Conservation (phyloP, 2,797 vertebrate species). For the Dendrocincla tyrannina region DNA sequence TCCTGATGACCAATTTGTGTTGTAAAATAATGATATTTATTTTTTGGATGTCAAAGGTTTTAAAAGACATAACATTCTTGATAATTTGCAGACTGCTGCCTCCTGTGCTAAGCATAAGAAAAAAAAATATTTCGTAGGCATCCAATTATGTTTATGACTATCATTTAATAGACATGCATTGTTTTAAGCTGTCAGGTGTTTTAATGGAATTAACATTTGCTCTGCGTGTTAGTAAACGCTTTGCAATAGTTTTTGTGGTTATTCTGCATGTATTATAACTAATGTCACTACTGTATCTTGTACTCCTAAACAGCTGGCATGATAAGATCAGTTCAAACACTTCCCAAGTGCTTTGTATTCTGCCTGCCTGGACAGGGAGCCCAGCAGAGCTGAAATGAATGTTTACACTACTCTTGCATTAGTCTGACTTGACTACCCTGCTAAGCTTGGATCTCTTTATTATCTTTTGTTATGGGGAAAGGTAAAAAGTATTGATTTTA, state of each 20-base stretch:
- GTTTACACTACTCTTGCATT: neutral
- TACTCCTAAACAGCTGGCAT: neutral
- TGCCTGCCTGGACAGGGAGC: neutral
- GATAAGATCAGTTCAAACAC: neutral
- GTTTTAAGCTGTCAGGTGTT: neutral
- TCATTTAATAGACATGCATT: neutral
- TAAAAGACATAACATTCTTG: neutral
- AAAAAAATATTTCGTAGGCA: neutral
- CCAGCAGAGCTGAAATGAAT: neutral
- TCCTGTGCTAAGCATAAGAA: neutral
- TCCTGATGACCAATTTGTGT: neutral
- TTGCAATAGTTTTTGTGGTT: neutral
- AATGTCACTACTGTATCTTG: neutral
- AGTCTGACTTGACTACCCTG: neutral
- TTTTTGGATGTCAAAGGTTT: neutral
- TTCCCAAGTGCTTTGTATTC: conserved; percentile 6
- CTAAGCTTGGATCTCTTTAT: neutral
- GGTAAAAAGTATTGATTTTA: neutral
- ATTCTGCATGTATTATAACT: neutral
- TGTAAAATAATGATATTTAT: neutral
- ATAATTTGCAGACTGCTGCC: neutral
- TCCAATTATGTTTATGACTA: neutral
- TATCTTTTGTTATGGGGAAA: neutral
- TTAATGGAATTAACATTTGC: neutral
- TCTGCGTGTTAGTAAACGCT: neutral